Conservation (phyloP, 2,888 invertebrate species). For the Apamea monoglypha region DNA sequence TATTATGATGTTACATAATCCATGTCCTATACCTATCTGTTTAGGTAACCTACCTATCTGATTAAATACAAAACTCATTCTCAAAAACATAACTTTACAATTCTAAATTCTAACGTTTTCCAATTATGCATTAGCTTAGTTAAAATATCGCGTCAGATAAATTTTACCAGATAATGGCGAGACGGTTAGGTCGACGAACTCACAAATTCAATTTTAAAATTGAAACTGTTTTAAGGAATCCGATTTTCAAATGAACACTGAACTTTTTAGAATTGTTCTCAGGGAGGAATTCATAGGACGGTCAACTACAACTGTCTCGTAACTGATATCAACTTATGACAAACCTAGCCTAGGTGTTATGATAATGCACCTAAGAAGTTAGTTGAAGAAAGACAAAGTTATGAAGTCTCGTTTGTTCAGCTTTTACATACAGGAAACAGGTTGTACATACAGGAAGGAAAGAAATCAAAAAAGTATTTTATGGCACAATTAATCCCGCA, state of each 20-base stretch:
- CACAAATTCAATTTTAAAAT: constrained; percentile 28
- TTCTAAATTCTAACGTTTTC: constrained; percentile 24
- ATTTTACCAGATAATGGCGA: constrained; percentile 35
- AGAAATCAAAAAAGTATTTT: not conserved
- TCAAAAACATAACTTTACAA: constrained; percentile 6
- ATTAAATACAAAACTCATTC: not conserved
- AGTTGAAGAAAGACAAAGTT: not conserved
- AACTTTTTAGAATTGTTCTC: not conserved
- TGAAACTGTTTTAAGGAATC: not conserved
- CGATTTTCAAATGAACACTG: constrained; percentile 1
- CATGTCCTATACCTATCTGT: no score
- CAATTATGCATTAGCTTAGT: constrained; percentile 37
- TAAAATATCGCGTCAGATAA: constrained; percentile 28
- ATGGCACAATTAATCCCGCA: not conserved
- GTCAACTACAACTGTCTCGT: not conserved
- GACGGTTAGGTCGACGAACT: constrained; percentile 31
- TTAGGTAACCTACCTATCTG: not conserved
- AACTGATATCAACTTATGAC: not conserved
- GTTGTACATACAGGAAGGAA: not conserved
- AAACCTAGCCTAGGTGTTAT: not conserved
- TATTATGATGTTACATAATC: not conserved
- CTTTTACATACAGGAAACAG: not conserved
- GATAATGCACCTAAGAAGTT: not conserved
- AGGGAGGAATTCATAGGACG: not conserved
- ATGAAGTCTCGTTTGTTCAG: not conserved